phyloP scores from a whole-genome alignment of 2,797 vertebrate genomes.

The Orestias chungarensis region DNA sequence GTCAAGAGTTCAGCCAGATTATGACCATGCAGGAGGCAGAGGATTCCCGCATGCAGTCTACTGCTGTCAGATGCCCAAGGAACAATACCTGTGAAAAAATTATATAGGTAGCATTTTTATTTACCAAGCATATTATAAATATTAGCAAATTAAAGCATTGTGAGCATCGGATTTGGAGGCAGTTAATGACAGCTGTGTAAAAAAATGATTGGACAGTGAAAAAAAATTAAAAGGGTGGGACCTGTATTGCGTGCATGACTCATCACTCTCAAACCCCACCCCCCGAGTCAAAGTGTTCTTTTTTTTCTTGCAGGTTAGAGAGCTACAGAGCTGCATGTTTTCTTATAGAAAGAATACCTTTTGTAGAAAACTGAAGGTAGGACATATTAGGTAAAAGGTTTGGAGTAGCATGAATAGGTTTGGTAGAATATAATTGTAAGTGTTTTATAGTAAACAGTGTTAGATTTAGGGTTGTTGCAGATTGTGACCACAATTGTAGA shows the following conservation, averaged over 20 bases:
- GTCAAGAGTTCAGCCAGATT: constrained; percentile 10
- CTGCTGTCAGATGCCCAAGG: constrained; percentile 28
- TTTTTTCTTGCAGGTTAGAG: constrained; percentile 64
- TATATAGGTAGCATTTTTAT: constrained; percentile 34
- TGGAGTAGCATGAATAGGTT: constrained; percentile 12
- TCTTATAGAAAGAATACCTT: constrained; percentile 51
- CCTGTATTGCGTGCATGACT: constrained; percentile 79
- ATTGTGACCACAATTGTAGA: not conserved
- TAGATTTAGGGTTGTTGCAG: not conserved
- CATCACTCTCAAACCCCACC: constrained; percentile 75
- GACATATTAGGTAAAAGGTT: constrained; percentile 31
- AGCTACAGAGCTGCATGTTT: constrained; percentile 65
- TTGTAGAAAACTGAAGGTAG: constrained; percentile 47
- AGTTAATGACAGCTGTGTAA: constrained; percentile 77
- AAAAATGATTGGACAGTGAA: constrained; percentile 80
- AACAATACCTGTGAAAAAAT: constrained; percentile 31
- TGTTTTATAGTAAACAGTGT: not conserved
- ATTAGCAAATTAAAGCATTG: constrained; percentile 52
- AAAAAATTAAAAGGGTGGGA: constrained; percentile 77
- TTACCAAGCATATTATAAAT: constrained; percentile 26
- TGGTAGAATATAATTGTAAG: not conserved
- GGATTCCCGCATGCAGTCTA: constrained; percentile 26
- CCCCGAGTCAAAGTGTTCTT: constrained; percentile 70
- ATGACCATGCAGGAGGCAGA: constrained; percentile 18
- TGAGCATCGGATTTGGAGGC: constrained; percentile 65